Evolutionary conservation across 2,113 vertebrate species (phyloP), one percentile per base, ranked within the genome.

Genomic region (Oryzias woworae): DNA sequence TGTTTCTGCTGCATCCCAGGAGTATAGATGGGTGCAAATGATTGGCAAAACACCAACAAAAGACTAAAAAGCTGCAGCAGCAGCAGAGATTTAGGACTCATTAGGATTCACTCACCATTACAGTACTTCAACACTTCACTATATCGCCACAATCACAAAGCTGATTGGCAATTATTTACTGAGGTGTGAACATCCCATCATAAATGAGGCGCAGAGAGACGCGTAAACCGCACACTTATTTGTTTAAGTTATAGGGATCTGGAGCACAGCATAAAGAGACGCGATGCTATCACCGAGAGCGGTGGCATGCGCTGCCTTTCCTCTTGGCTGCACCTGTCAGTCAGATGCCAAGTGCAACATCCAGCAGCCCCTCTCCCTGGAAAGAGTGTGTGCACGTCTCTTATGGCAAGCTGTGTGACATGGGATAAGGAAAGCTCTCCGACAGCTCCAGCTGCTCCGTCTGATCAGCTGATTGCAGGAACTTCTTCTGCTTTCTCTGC

Each of bases 311-410:
- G 24, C 77, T 44, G 65, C 68, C 53, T 85, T 90, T 89, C 90
- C 82, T 85, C 88, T 82, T 36, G 79, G 81, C 81, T 90, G 82
- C 87, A 91, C 87, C 82, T 88, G 88, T 81, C 90, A 88, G 66
- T 93, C 89, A 90, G 82, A 72, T 83, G 80, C 70, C 71, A 68
- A 81, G 86, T 58, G 72, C 71, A 82, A 82, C 71, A 53, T 80
- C 82, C 58, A 68, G 66, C 47, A n/a, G 28, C 59, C 58, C 8
- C 28, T 57, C 72, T 77, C 70, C 7, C 78, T 47, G 63, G 43
- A 65, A 80, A 67, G 75, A 56, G 77, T 60, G 65, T 58, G 44
- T 53, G 73, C 46, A 16, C 41, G 64, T 76, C 71, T 64, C 7
- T 5, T 62, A 66, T 49, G 54, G 54, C 1, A 14, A 63, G 62